Percentiles rank a stretch among this genome's conserved stretches.
These are phyloP conservation scores for Oryzias celebensis DNA, from an alignment of 2,113 vertebrate genomes.

Conservation along the genomic window DNA sequence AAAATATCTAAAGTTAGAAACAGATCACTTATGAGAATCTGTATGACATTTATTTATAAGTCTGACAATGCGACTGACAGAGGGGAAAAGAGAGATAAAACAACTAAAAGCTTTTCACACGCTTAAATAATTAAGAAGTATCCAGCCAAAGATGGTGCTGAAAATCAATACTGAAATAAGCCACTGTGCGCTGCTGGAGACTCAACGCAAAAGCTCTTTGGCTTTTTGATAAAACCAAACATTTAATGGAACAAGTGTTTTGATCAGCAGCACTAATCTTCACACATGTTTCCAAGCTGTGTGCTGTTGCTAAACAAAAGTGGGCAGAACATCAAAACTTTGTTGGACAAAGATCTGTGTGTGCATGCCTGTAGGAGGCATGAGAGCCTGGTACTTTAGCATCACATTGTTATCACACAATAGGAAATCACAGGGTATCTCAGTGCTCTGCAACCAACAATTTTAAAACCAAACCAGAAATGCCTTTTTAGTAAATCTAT, in stretches of 20 bases:
- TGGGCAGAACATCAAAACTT: no score
- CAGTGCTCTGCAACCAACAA: background rate
- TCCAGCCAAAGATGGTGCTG: constrained; percentile 43
- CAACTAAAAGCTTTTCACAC: constrained; percentile 33
- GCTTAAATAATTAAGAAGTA: constrained; percentile 64
- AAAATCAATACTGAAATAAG: constrained; percentile 56
- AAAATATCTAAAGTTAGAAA: background rate
- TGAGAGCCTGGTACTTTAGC: constrained; percentile 31
- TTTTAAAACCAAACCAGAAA: no score
- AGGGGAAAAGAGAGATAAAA: constrained; percentile 12
- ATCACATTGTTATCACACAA: constrained; percentile 25
- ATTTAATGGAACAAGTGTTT: constrained; percentile 22
- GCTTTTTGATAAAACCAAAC: constrained; percentile 40
- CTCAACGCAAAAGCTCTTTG: constrained; percentile 18
- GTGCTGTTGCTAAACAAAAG: no score
- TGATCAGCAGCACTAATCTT: no score
- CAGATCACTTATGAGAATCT: background rate
- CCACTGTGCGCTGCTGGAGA: constrained; percentile 11
- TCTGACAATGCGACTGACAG: constrained; percentile 7
- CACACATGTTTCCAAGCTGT: no score
- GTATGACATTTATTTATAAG: background rate
- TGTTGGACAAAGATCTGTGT: constrained; percentile 3
- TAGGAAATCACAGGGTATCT: background rate
- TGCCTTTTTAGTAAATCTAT: no score
- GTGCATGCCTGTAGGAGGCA: constrained; percentile 1